Evolutionary conservation across 2,113 vertebrate species (phyloP), one percentile per base, ranked within the genome.

Genomic region (Orycteropus afer): DNA sequence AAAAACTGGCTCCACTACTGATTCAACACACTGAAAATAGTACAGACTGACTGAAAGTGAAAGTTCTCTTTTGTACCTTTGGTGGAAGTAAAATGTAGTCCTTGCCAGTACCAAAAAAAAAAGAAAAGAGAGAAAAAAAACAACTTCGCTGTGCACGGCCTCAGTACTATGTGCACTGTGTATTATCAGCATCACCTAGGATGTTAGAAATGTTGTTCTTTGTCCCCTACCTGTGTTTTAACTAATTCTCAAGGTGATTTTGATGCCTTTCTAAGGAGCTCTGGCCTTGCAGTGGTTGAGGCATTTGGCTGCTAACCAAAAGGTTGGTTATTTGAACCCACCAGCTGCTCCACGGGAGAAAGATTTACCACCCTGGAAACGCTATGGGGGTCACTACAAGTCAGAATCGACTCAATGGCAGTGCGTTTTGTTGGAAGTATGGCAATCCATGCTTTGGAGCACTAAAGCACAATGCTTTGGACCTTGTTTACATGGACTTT

Each of bases 31-130:
- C 81, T 79, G 25, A 65, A 37, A 27, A 93, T 51, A 74, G 80
- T 47, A 67, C 59, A 96, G 65, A 90, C 87, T 94, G 85, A 90
- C 83, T 94, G 91, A 90, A 90, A 76, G 74, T 94, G 83, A 90
- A 92, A 79, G 85, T 93, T 94, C 79, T 89, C 53, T 45, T 29
- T 53, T 92, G 55, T 80, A 92, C n/a, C 32, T 88, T 90, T 78
- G 49, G 59, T 92, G 20, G 49, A 95, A 92, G 82, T 86, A 95
- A 95, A 91, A 92, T 88, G 95, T 74, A 90, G 23, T 89, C 45
- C 47, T 93, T 96, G 78, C 51, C 82, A 96, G 15, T n/a, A 84
- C 42, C 45, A 73, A 71, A n/a, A n/a, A n/a, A n/a, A n/a, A n/a
- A n/a, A n/a, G n/a, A n/a, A n/a, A n/a, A n/a, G n/a, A n/a, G n/a